A percentile compares a stretch with the other conserved stretches of the same genome.
Evolutionary conservation across 2,888 invertebrate genomes (phyloP).

Genomic region (Nephrocerus scutellatus): DNA sequence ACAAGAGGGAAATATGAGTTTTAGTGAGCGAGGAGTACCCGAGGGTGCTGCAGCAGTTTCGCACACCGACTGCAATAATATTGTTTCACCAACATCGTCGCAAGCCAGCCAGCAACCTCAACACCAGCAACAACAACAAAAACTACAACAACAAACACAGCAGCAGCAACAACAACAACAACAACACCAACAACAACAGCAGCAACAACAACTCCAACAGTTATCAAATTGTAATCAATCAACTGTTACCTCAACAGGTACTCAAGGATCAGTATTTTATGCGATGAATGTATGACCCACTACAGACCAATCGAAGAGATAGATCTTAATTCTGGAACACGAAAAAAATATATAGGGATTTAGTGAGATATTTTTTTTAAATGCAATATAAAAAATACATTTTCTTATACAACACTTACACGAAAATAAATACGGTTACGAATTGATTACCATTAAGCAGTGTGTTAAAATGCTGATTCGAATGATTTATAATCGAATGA

Average conservation of each 20-base stretch:
- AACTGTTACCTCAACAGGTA: conserved; percentile 49
- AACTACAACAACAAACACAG: conserved; percentile 47
- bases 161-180: conserved; percentile 39
- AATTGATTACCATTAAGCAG: too few relatives aligned
- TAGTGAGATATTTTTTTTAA: too few relatives aligned
- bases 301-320: conserved; percentile 46
- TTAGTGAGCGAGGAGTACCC: conserved; percentile 62
- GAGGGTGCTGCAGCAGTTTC: conserved; percentile 63
- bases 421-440: too few relatives aligned
- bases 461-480: too few relatives aligned
- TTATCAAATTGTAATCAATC: conserved; percentile 42
- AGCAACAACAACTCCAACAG: conserved; percentile 19
- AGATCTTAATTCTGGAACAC: too few relatives aligned
- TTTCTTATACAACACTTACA: too few relatives aligned
- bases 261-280: conserved; percentile 60
- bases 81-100: conserved; percentile 36
- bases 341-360: too few relatives aligned
- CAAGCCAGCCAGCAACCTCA: conserved; percentile 22
- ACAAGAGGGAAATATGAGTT: conserved; percentile 34
- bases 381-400: too few relatives aligned
- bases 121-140: conserved; percentile 23
- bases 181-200: conserved; percentile 11
- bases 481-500: too few relatives aligned
- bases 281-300: conserved; percentile 81
- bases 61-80: conserved; percentile 37